Evolutionary conservation across 2,888 invertebrate genomes (phyloP), one percentile per base, ranked within the genome.

Genomic region (Opisthograptis luteolata): DNA sequence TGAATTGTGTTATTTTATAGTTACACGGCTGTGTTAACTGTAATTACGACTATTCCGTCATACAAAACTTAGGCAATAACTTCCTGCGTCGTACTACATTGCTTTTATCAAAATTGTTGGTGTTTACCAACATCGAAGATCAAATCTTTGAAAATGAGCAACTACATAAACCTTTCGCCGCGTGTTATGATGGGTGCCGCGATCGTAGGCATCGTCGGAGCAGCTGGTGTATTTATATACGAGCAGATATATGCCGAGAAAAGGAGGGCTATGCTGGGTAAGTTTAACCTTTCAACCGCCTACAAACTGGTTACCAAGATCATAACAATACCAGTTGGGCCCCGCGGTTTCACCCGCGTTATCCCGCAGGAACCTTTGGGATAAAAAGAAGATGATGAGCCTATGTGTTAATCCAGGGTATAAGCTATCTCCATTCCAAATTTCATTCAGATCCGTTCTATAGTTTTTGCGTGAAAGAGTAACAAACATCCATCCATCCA

Each of bases 171-270:
- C 24, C 58, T 87, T 0, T 79, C 84, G 0, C 75, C 87, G 3
- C 82, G 87, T 19, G 63, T 82, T 34, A 73, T 91, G 76, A 72
- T 85, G 42, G 91, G 91, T 4, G 91, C 91, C 0, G 91, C 91
- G 12, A 79, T 91, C 0, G 87, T 91, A 0, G 91, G 91, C 2
- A 76, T 91, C 0, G 87, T 91, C 0, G 88, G 91, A 1, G 91
- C 91, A 1, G 90, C 90, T 22, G 91, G 91, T 1, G 79, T 91
- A 47, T 90, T 87, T 64, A 82, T 91, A 41, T 87, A 90, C 47
- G 91, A 91, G 64, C 89, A 90, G 56, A 73, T 91, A 0, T 88
- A 89, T 48, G 89, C 86, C 12, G 91, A 91, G 60, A 91, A 87
- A 58, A 64, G 86, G 20, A 73, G 91, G 63, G 68, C 87, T 6